Evolutionary conservation across 1,140 invertebrate species (phyloP).

Genomic region (Procambarus clarkii): DNA sequence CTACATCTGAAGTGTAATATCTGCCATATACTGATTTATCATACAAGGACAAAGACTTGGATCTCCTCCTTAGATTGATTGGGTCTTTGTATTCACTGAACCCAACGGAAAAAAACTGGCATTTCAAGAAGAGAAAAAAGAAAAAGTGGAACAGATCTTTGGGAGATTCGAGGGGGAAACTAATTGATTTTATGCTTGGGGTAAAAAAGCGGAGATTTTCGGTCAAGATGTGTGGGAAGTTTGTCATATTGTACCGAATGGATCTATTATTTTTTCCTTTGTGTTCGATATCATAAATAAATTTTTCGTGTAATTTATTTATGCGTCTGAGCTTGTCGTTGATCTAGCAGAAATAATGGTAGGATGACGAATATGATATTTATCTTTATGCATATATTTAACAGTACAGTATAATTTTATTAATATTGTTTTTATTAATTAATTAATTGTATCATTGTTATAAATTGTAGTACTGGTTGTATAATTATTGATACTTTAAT

Average conservation of each 20-base stretch:
- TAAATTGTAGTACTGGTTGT: too few species aligned
- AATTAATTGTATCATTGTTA: too few species aligned
- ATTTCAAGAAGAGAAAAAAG: background rate
- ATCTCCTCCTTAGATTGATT: background rate
- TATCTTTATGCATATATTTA: too few species aligned
- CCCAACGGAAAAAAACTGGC: background rate
- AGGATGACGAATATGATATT: too few species aligned
- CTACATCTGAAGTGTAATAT: background rate
- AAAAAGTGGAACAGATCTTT: background rate
- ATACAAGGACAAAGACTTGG: background rate
- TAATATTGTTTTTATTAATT: too few species aligned
- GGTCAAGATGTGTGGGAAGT: background rate
- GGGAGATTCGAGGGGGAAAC: background rate
- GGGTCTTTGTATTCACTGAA: background rate
- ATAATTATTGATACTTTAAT: too few species aligned
- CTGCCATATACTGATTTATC: background rate
- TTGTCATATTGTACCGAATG: background rate
- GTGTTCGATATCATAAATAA: too few species aligned
- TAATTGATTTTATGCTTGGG: background rate
- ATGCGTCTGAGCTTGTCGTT: too few species aligned
- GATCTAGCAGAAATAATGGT: too few species aligned
- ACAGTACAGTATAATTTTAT: too few species aligned
- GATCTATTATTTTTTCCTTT: too few species aligned
- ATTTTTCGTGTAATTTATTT: too few species aligned
- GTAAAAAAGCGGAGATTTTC: background rate